A percentile compares a stretch with the other conserved stretches of the same genome.
Evolutionary conservation across 2,888 invertebrate species (phyloP).

Genomic region (Drosophila anomalata): DNA sequence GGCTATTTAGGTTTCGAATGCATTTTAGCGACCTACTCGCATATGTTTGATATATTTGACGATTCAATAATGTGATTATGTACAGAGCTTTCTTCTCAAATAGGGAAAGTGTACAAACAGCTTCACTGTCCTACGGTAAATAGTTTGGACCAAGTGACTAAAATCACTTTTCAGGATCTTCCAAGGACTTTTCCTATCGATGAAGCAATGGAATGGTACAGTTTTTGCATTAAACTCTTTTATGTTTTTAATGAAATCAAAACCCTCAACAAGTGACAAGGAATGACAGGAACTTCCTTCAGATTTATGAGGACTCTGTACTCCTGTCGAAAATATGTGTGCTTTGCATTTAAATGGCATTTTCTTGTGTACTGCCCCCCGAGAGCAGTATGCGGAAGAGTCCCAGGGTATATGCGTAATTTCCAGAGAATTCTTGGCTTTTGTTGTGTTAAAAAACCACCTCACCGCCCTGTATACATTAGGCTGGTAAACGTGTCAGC

Average conservation of each 20-base stretch:
- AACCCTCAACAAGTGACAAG: constrained; percentile 52
- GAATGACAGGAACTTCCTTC: constrained; percentile 19
- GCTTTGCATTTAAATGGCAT: constrained; percentile 76
- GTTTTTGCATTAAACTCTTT: not conserved
- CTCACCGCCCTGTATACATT: constrained; percentile 59
- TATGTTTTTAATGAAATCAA: constrained; percentile 13
- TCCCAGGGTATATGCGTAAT: not conserved
- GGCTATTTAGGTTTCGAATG: not conserved
- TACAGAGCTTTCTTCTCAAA: too few species aligned
- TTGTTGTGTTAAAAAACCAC: constrained; percentile 31
- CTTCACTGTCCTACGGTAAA: too few species aligned
- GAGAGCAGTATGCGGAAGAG: not conserved
- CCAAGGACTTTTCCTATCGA: not conserved
- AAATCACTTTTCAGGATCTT: not conserved
- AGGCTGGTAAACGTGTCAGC: constrained; percentile 49
- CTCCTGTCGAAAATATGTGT: constrained; percentile 67
- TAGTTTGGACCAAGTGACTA: too few species aligned
- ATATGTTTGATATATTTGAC: not conserved
- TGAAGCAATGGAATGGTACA: too few species aligned
- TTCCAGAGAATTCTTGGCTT: constrained; percentile 10
- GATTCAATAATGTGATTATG: not conserved
- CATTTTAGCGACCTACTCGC: not conserved
- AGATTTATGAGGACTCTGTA: constrained; percentile 15
- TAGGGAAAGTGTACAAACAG: too few species aligned
- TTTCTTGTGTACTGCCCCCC: constrained; percentile 26